These are phyloP conservation scores for Cephalopholis sonnerati DNA, from an alignment of 2,113 vertebrate species.

Conservation along the genomic window DNA sequence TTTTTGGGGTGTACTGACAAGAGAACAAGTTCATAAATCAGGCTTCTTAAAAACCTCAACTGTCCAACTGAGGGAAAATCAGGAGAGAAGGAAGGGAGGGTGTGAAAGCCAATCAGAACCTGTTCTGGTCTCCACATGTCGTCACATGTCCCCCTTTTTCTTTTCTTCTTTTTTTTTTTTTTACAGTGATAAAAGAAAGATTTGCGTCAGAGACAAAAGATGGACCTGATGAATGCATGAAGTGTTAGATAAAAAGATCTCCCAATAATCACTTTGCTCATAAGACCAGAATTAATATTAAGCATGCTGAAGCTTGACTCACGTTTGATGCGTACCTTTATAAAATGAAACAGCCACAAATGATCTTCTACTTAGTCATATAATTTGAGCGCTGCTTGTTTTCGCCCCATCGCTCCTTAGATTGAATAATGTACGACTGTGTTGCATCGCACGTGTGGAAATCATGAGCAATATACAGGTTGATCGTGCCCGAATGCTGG, in stretches of 20 bases:
- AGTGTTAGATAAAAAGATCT: slow-evolving; percentile 35
- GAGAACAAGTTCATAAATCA: slow-evolving; percentile 64
- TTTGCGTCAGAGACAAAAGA: slow-evolving; percentile 40
- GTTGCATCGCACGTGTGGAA: slow-evolving; percentile 42
- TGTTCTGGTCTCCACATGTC: slow-evolving; percentile 57
- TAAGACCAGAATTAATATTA: slow-evolving; percentile 38
- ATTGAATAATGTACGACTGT: not conserved
- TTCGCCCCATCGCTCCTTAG: not conserved
- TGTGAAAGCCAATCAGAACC: slow-evolving; percentile 46
- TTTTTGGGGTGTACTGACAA: slow-evolving; percentile 39
- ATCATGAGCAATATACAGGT: slow-evolving; percentile 37
- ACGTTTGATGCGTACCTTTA: slow-evolving; percentile 17
- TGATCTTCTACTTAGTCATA: not conserved
- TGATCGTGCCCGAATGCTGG: not conserved
- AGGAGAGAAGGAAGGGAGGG: slow-evolving; percentile 31
- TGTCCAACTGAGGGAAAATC: slow-evolving; percentile 21
- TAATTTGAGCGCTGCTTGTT: slow-evolving; percentile 1
- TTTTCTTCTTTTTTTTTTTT: slow-evolving; percentile 25
- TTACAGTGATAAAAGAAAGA: slow-evolving; percentile 38
- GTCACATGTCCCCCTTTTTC: slow-evolving; percentile 55
- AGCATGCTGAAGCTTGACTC: slow-evolving; percentile 59
- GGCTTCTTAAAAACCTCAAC: slow-evolving; percentile 28
- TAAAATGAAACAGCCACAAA: slow-evolving; percentile 33
- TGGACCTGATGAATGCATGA: slow-evolving; percentile 44
- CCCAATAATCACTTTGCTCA: slow-evolving; percentile 12